Conservation (phyloP, 2,797 vertebrate species). For the Rhodeus uyekii region DNA sequence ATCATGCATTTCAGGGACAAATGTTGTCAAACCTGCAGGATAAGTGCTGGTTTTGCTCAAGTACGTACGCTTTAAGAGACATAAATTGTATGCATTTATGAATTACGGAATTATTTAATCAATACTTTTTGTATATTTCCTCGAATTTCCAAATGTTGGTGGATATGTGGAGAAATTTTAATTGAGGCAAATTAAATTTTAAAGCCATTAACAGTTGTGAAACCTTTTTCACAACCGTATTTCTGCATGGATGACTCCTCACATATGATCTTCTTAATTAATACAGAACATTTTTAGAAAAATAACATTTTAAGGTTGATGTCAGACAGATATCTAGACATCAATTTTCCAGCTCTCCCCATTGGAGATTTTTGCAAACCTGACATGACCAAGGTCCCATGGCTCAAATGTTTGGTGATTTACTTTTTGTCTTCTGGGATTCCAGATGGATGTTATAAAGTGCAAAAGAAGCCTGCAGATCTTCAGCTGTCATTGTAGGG, state of each 20-base stretch:
- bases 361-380: background rate
- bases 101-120: slow-evolving; percentile 47
- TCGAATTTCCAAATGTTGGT: too few relatives aligned
- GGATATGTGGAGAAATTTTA: background rate
- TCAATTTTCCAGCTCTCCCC: background rate
- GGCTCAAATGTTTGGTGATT: background rate
- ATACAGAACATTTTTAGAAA: too few relatives aligned
- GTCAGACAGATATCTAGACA: background rate
- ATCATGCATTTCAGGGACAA: slow-evolving; percentile 43
- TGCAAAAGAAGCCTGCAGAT: background rate
- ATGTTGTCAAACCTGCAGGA: slow-evolving; percentile 38
- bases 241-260: background rate
- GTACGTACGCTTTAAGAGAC: slow-evolving; percentile 36
- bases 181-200: background rate
- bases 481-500: background rate
- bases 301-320: background rate
- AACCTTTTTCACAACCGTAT: background rate
- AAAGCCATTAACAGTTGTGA: background rate
- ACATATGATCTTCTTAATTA: background rate
- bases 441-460: background rate
- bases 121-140: too few relatives aligned
- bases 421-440: background rate
- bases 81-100: slow-evolving; percentile 14
- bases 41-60: slow-evolving; percentile 39
- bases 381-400: background rate